These are phyloP conservation scores for Drosophila navojoa DNA, from an alignment of 1,140 invertebrate species.

Conservation along the genomic window DNA sequence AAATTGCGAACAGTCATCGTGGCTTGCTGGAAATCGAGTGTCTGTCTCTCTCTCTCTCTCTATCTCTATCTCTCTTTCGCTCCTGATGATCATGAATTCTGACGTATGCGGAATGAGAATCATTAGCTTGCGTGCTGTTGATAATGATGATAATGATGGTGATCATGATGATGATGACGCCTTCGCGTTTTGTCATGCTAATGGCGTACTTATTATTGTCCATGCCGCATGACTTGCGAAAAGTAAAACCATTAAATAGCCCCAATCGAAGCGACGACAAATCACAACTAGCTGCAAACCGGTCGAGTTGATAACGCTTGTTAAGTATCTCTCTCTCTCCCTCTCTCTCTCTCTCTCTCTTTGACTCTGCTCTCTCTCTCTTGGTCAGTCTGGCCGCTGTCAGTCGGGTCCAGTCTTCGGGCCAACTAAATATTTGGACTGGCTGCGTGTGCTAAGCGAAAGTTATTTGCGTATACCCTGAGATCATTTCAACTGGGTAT, in stretches of 20 bases:
- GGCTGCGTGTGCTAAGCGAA: slow-evolving; percentile 35
- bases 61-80: too few relatives aligned
- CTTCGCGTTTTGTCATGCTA: slow-evolving; percentile 26
- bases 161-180: slow-evolving; percentile 4
- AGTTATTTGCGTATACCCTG: slow-evolving; percentile 26
- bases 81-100: too few relatives aligned
- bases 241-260: slow-evolving; percentile 3
- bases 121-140: too few relatives aligned
- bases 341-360: background rate
- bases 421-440: background rate
- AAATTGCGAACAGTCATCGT: background rate
- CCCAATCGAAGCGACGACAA: slow-evolving; percentile 27
- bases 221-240: slow-evolving; percentile 66
- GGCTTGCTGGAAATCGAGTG: too few relatives aligned
- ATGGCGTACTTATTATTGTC: slow-evolving; percentile 36
- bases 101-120: too few relatives aligned
- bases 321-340: background rate
- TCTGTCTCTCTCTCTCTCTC: too few relatives aligned
- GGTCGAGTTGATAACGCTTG: slow-evolving; percentile 21
- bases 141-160: background rate
- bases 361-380: background rate
- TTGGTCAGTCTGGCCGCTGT: background rate
- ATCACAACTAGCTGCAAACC: slow-evolving; percentile 39
- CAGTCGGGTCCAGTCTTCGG: background rate
- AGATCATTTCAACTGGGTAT: too few relatives aligned